Evolutionary conservation across 2,113 vertebrate genomes (phyloP).

Genomic region (Cavia aperea): DNA sequence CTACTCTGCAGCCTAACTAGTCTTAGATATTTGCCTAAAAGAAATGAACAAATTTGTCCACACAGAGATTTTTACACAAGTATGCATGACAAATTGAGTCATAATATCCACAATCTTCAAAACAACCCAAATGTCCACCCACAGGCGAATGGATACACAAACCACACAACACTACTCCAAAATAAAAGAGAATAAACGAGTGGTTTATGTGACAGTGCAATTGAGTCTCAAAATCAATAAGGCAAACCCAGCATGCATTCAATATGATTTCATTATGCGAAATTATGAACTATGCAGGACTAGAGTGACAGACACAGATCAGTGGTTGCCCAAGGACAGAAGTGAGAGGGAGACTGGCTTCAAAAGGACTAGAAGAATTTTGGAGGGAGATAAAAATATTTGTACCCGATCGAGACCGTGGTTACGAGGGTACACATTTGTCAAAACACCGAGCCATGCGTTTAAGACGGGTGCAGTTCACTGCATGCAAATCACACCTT

Average conservation of each 20-base stretch:
- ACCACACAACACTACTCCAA: not conserved
- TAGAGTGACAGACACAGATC: not conserved
- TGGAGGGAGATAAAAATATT: not conserved
- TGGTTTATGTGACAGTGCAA: not conserved
- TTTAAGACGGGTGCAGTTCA: not conserved
- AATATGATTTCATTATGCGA: not conserved
- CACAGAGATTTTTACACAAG: not conserved
- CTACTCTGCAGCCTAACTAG: not conserved
- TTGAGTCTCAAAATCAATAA: not conserved
- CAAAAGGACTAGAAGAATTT: not conserved
- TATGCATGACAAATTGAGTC: not conserved
- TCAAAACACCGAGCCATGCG: not conserved
- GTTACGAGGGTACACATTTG: not conserved
- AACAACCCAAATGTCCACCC: not conserved
- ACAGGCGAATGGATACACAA: not conserved
- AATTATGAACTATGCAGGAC: not conserved
- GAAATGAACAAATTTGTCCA: not conserved
- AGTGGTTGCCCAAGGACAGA: not conserved
- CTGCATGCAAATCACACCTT: not conserved
- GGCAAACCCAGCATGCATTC: not conserved
- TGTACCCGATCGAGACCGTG: not conserved
- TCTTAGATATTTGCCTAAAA: not conserved
- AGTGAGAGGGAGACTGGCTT: not conserved
- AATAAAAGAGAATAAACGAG: not conserved
- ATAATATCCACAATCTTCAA: not conserved